Evolutionary conservation across 2,888 invertebrate genomes (phyloP).

Genomic region (Chymomyza procnemis): DNA sequence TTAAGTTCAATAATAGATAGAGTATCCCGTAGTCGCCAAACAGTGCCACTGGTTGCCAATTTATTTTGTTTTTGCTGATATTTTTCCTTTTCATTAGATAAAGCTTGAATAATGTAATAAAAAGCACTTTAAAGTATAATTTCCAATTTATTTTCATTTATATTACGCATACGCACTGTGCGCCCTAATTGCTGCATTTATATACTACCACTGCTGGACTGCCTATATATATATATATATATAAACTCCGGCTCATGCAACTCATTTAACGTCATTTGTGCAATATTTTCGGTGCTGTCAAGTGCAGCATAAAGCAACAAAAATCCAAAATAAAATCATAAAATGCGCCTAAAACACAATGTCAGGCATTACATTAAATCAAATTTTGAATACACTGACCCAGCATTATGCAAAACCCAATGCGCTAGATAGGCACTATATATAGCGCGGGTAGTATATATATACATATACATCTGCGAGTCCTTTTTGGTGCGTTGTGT

Average conservation of each 20-base stretch:
- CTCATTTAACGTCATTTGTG: slow-evolving; percentile 49
- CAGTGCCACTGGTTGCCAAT: too few species aligned
- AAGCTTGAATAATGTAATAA: background rate
- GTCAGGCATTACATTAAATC: slow-evolving; percentile 43
- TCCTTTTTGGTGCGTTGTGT: too few species aligned
- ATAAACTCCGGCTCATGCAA: background rate
- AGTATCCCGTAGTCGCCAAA: too few species aligned
- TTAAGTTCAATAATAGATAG: too few species aligned
- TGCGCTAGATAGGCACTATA: slow-evolving; percentile 16
- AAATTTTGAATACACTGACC: slow-evolving; percentile 52
- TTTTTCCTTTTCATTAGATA: slow-evolving; percentile 6
- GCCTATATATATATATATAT: too few species aligned
- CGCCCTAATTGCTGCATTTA: background rate
- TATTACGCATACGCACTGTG: background rate
- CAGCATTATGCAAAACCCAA: slow-evolving; percentile 50
- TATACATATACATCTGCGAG: slow-evolving; percentile 17
- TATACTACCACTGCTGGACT: background rate
- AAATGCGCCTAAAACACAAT: background rate
- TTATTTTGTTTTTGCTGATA: slow-evolving; percentile 13
- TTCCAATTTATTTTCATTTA: background rate
- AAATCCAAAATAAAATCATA: background rate
- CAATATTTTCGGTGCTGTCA: slow-evolving; percentile 30
- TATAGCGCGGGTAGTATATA: background rate
- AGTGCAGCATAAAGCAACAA: slow-evolving; percentile 22
- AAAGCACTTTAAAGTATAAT: background rate